Conservation (phyloP, 35 echinoderm and acorn worm genomes). For the Heliocidaris tuberculata region DNA sequence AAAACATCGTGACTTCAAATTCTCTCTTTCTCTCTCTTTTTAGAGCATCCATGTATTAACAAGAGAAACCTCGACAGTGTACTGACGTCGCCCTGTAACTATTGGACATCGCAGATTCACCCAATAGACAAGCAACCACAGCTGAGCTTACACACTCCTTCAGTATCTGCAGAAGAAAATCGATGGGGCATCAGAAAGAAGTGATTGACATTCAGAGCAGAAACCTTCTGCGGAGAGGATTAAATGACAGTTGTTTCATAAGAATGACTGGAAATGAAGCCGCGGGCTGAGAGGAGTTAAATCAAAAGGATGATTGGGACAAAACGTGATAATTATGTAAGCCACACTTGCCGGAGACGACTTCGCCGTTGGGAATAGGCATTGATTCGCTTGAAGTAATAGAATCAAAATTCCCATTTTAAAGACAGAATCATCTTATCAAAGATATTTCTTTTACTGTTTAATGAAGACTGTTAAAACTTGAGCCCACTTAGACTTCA, state of each 20-base stretch:
- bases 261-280: background rate
- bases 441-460: background rate
- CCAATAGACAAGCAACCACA: background rate
- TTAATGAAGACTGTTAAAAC: too few species aligned
- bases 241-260: background rate
- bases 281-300: background rate
- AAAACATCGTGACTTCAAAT: background rate
- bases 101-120: background rate
- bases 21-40: background rate
- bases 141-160: background rate
- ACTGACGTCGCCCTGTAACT: background rate
- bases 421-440: background rate
- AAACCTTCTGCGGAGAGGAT: background rate
- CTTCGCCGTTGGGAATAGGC: background rate
- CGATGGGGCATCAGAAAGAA: background rate
- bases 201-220: background rate
- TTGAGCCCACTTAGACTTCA: background rate
- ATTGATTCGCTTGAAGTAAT: background rate
- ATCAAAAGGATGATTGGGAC: background rate
- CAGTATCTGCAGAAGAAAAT: background rate
- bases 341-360: background rate
- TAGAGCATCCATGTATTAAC: background rate
- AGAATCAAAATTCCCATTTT: background rate
- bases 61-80: background rate
- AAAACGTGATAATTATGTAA: conserved; percentile 19